phyloP scores from a whole-genome alignment of 2,113 vertebrate genomes.

The Chaenocephalus aceratus region DNA sequence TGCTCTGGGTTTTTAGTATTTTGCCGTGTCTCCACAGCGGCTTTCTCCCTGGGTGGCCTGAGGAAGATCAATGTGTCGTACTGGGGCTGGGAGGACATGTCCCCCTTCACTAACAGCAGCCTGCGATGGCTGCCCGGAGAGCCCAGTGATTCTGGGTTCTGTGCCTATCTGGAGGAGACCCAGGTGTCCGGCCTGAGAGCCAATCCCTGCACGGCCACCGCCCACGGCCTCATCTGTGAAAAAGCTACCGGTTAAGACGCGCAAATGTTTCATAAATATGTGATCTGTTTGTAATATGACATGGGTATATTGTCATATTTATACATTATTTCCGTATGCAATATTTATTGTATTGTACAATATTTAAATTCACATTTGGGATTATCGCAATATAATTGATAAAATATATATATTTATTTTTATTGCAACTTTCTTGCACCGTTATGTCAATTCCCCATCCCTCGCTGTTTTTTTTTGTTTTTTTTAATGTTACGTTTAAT shows the following conservation, averaged over 20 bases:
- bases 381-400: no score
- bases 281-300: neutral
- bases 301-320: no score
- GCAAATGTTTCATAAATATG: neutral
- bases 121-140: slow-evolving; percentile 92
- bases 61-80: slow-evolving; percentile 98
- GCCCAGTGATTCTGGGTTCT: slow-evolving; percentile 96
- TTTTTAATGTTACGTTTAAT: no score
- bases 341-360: no score
- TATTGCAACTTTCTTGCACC: no score
- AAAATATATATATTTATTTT: no score
- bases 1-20: neutral
- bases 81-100: slow-evolving; percentile 99
- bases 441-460: no score
- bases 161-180: slow-evolving; percentile 91
- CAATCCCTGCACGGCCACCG: slow-evolving; percentile 89
- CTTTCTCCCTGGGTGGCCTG: slow-evolving; percentile 96
- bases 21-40: slow-evolving; percentile 52
- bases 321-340: no score
- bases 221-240: slow-evolving; percentile 94
- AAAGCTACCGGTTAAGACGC: slow-evolving; percentile 88
- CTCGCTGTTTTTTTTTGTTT: no score
- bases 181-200: slow-evolving; percentile 82
- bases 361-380: neutral
- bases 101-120: slow-evolving; percentile 92